Evolutionary conservation across 2,888 invertebrate genomes (phyloP), one percentile per base, ranked within the genome.

Genomic region (Apocheima hispidaria): DNA sequence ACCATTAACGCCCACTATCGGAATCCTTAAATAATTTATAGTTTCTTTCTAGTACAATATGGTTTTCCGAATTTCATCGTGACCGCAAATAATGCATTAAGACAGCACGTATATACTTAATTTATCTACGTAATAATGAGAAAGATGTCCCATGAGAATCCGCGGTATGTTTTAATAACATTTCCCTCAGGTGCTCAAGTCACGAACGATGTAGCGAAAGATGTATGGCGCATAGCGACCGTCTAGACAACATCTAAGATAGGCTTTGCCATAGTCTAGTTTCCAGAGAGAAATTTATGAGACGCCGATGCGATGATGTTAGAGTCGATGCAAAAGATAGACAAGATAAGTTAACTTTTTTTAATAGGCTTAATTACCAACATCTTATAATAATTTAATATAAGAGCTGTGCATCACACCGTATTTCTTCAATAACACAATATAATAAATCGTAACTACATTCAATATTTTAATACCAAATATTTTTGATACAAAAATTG

Each of bases 81-180:
- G 50, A 52, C 48, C 43, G 53, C 58, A 52, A 43, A 23, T 16
- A 53, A 63, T 58, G 53, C 53, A 46, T 33, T 30, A 20, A 33
- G 20, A 46, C 26, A 41, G n/a, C 23, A 38, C 41, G 36, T 53
- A 26, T 4, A 26, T n/a, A n/a, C 9, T 30, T 51, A n/a, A 40
- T 43, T 54, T 35, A 44, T n/a, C 51, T 20, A 41, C 30, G 55
- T 38, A n/a, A 43, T 40, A 57, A 63, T 41, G 55, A 36, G 44
- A 33, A 46, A 56, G 41, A 52, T 28, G 70, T 65, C 70, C 69
- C 83, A 83, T 88, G 86, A 75, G 86, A 87, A 82, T 78, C 68
- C 71, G 63, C 65, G 75, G 76, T 79, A 81, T 86, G 83, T 84
- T 86, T 81, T 84, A 78, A 86, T 82, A 86, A 84, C 78, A 83